These are phyloP conservation scores for Poeciliopsis turneri DNA, from an alignment of 2,797 vertebrate genomes.

Conservation along the genomic window DNA sequence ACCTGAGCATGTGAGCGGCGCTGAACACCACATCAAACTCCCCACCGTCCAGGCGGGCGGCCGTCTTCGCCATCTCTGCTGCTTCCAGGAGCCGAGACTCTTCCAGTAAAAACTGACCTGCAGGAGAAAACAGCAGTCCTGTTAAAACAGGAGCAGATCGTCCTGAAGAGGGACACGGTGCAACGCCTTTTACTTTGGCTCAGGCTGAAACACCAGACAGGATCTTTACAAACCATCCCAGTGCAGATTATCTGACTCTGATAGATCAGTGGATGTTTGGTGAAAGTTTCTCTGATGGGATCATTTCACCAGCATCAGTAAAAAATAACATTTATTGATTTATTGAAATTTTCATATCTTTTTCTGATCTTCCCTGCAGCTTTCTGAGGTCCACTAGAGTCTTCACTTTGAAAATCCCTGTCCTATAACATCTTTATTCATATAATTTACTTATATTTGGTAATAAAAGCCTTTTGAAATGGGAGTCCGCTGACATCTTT, in stretches of 20 bases:
- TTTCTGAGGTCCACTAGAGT: too few relatives aligned
- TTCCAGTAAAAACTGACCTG: slow-evolving; percentile 98
- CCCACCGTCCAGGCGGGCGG: slow-evolving; percentile 89
- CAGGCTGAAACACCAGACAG: slow-evolving; percentile 58
- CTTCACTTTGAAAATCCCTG: too few relatives aligned
- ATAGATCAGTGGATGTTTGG: slow-evolving; percentile 47
- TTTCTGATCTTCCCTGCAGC: not conserved
- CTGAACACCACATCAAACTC: slow-evolving; percentile 99
- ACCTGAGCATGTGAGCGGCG: slow-evolving; percentile 99
- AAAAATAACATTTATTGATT: not conserved
- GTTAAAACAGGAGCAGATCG: slow-evolving; percentile 56
- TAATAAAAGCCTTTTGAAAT: not conserved
- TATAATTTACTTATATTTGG: not conserved
- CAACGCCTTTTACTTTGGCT: slow-evolving; percentile 67
- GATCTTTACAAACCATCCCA: slow-evolving; percentile 36
- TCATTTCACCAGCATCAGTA: not conserved
- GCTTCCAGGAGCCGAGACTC: slow-evolving; percentile 94
- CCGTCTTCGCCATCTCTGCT: slow-evolving; percentile 97
- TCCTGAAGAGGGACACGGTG: slow-evolving; percentile 42
- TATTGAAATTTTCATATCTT: not conserved
- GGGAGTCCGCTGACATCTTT: slow-evolving; percentile 1
- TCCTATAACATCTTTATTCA: not conserved
- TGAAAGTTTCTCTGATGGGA: slow-evolving; percentile 42
- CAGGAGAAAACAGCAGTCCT: slow-evolving; percentile 47
- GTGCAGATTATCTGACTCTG: slow-evolving; percentile 57